These are phyloP conservation scores for Akabosia matsudoensis DNA, from an alignment of 1,140 invertebrate genomes.

Conservation along the genomic window DNA sequence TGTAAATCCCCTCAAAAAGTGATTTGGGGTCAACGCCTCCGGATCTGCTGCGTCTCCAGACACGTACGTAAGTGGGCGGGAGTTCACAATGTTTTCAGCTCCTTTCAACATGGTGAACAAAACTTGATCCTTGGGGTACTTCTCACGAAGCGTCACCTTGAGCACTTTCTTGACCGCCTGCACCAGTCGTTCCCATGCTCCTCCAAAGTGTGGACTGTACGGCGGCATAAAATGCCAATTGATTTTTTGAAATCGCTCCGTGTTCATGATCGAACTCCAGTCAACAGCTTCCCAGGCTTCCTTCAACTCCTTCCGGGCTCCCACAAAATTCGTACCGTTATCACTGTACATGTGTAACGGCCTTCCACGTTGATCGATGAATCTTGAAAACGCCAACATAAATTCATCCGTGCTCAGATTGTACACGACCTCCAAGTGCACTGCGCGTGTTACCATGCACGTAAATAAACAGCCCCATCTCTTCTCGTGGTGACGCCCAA, in stretches of 20 bases:
- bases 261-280: background rate
- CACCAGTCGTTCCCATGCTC: slow-evolving; percentile 8
- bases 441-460: slow-evolving; percentile 36
- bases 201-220: background rate
- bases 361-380: slow-evolving; percentile 47
- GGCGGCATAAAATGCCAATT: slow-evolving; percentile 6
- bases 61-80: background rate
- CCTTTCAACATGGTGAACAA: slow-evolving; percentile 5
- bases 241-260: background rate
- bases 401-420: slow-evolving; percentile 46
- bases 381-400: slow-evolving; percentile 47
- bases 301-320: slow-evolving; percentile 21
- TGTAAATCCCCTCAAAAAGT: background rate
- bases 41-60: slow-evolving; percentile 30
- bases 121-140: slow-evolving; percentile 10
- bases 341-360: slow-evolving; percentile 46
- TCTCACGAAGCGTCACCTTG: background rate
- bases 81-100: background rate
- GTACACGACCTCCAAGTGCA: slow-evolving; percentile 46
- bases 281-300: background rate
- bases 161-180: slow-evolving; percentile 2
- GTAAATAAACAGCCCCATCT: slow-evolving; percentile 36
- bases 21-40: slow-evolving; percentile 18
- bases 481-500: slow-evolving; percentile 30
- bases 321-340: slow-evolving; percentile 50